Percentiles rank a stretch among this genome's conserved stretches.
phyloP scores from a whole-genome alignment of 2,797 vertebrate species.

The Leptoclinus maculatus region DNA sequence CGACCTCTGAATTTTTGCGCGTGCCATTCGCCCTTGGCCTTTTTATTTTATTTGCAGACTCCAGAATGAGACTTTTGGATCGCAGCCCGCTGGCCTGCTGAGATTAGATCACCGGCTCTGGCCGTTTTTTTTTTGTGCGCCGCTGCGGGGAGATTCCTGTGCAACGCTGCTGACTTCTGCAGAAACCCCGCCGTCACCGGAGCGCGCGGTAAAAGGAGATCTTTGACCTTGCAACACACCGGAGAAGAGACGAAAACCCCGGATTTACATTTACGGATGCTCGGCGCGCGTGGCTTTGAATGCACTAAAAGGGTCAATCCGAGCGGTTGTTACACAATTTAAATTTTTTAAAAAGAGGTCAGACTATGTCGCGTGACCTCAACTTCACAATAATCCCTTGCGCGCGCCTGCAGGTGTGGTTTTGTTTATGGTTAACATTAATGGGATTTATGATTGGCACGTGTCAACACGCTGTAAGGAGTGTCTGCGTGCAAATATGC shows the following conservation, averaged over 20 bases:
- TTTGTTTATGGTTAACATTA: constrained; percentile 36
- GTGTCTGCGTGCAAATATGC: background rate
- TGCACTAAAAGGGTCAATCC: constrained; percentile 1
- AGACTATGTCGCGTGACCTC: constrained; percentile 14
- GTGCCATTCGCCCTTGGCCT: constrained; percentile 15
- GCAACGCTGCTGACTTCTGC: constrained; percentile 79
- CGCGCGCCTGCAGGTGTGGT: constrained; percentile 43
- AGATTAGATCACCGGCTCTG: constrained; percentile 63
- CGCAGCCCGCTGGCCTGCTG: constrained; percentile 51
- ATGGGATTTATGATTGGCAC: constrained; percentile 45
- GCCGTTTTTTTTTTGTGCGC: constrained; percentile 50
- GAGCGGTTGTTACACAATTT: constrained; percentile 23
- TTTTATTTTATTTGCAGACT: constrained; percentile 43
- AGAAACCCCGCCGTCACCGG: constrained; percentile 75
- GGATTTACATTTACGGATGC: constrained; percentile 59
- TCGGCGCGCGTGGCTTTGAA: constrained; percentile 46
- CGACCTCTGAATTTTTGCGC: background rate
- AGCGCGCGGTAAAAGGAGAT: constrained; percentile 82
- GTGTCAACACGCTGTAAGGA: constrained; percentile 16
- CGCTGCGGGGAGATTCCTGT: constrained; percentile 72
- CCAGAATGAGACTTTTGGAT: constrained; percentile 48
- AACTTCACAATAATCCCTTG: constrained; percentile 48
- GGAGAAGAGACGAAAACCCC: constrained; percentile 60
- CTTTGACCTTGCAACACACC: constrained; percentile 84
- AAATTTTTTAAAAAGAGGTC: constrained; percentile 5